Evolutionary conservation across 2,797 vertebrate genomes (phyloP), one percentile per base, ranked within the genome.

Genomic region (Scyliorhinus canicula): DNA sequence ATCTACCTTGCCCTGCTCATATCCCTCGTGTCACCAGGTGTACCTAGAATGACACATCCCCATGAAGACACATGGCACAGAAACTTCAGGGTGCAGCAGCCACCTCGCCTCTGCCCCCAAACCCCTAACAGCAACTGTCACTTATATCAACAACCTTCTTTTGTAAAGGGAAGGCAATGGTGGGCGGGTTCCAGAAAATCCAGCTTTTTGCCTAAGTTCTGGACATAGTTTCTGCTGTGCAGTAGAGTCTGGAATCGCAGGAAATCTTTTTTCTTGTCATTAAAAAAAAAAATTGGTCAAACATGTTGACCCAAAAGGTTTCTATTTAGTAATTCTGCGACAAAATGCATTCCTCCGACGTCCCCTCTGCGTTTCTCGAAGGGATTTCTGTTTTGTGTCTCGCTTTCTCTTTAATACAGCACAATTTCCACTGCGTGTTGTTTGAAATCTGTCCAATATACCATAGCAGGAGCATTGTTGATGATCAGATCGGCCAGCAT

Each of bases 381-480:
- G 21, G 3, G 21, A 40, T 91, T 28, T 91, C 57, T 24, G 57
- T 40, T 91, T 9, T 65, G 16, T n/a, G 21, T 63, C 57, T 44
- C 14, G 11, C 57, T 14, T 14, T 60, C 57, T 57, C 55, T 14
- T 94, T 52, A 31, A 50, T 71, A 74, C 14, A 71, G 63, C 31
- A 3, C 47, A 21, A 31, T 52, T 74, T 94, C 67, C 93, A 94
- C 71, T 94, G 67, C 28, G 31, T n/a, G 69, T 69, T 47, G 71
- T 94, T 94, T 71, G 67, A 74, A 94, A 28, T 28, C 44, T 71
- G 65, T 71, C 93, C 93, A 94, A 74, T 94, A 55, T 69, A 74
- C 14, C 31, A 26, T 52, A 74, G 67, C 93, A 71, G 6, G 47
- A 94, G 28, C 26, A n/a, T 26, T 74, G 44, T 55, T 69, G 63